Percentiles rank a stretch among this genome's conserved stretches.
Conservation (phyloP, 2,888 invertebrate genomes). For the Merodon equestris region DNA sequence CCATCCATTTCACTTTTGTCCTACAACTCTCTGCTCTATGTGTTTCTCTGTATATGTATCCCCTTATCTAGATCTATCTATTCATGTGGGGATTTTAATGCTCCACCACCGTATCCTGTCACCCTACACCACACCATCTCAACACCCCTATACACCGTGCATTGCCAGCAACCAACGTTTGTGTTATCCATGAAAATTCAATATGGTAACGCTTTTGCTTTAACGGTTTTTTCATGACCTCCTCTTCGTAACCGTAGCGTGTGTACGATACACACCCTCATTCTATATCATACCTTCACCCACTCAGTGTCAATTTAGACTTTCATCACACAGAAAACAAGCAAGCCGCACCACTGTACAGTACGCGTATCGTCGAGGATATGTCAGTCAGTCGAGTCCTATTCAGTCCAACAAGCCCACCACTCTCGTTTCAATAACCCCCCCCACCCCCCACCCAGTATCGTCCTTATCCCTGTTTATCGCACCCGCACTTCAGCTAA, state of each 20-base stretch:
- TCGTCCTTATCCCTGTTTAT: slow-evolving; percentile 53
- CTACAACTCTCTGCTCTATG: neutral
- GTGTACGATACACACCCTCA: slow-evolving; percentile 11
- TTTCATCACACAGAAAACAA: slow-evolving; percentile 64
- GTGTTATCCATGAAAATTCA: slow-evolving; percentile 68
- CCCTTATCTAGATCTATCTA: slow-evolving; percentile 67
- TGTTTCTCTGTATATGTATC: slow-evolving; percentile 27
- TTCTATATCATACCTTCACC: slow-evolving; percentile 17
- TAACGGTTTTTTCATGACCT: slow-evolving; percentile 68
- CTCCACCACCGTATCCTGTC: slow-evolving; percentile 15
- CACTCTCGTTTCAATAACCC: too few species aligned
- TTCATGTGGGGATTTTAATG: slow-evolving; percentile 61
- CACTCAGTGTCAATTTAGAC: slow-evolving; percentile 67
- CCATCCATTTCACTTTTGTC: neutral
- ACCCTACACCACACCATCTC: neutral
- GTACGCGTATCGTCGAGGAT: slow-evolving; percentile 3
- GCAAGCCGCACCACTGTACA: slow-evolving; percentile 9
- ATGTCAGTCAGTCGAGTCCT: slow-evolving; percentile 44
- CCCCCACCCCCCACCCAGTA: slow-evolving; percentile 15
- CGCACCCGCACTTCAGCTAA: slow-evolving; percentile 68
- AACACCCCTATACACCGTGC: slow-evolving; percentile 21
- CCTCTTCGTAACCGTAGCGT: slow-evolving; percentile 46
- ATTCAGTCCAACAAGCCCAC: slow-evolving; percentile 21
- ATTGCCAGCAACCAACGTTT: slow-evolving; percentile 11
- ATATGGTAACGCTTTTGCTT: slow-evolving; percentile 69